Percentiles rank a stretch among this genome's conserved stretches.
These are phyloP conservation scores for Apis cerana DNA, from an alignment of 1,140 invertebrate species.

Conservation along the genomic window DNA sequence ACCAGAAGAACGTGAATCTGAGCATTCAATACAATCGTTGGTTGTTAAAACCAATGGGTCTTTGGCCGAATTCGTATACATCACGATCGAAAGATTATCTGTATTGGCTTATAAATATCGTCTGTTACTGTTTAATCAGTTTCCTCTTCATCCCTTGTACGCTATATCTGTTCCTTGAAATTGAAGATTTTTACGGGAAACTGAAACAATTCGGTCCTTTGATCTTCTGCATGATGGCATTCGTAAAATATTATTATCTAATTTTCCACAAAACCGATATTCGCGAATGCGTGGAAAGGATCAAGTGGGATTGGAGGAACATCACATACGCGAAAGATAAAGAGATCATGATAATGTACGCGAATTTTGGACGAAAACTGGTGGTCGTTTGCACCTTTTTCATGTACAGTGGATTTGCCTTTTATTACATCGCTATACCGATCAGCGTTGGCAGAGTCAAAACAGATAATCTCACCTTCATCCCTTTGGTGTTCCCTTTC, in stretches of 20 bases:
- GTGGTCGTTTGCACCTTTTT: constrained; percentile 35
- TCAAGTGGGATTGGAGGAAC: constrained; percentile 69
- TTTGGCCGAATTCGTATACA: constrained; percentile 37
- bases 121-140: constrained; percentile 28
- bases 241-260: constrained; percentile 68
- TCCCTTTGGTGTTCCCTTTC: constrained; percentile 63
- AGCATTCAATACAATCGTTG: constrained; percentile 53
- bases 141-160: constrained; percentile 43
- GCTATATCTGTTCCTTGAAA: constrained; percentile 46
- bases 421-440: constrained; percentile 50
- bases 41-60: constrained; percentile 54
- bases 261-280: constrained; percentile 62
- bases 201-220: constrained; percentile 69
- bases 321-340: constrained; percentile 22
- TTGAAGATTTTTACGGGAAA: constrained; percentile 58
- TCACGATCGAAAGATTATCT: background rate
- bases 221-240: constrained; percentile 70
- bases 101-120: background rate
- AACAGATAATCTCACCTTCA: constrained; percentile 29
- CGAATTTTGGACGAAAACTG: constrained; percentile 41
- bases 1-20: background rate
- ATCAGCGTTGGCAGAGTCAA: constrained; percentile 20
- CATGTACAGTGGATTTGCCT: constrained; percentile 46
- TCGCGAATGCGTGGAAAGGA: constrained; percentile 58
- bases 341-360: constrained; percentile 47